Evolutionary conservation across 2,113 vertebrate genomes (phyloP), one percentile per base, ranked within the genome.

Genomic region (Pseudorectes ferrugineus): DNA sequence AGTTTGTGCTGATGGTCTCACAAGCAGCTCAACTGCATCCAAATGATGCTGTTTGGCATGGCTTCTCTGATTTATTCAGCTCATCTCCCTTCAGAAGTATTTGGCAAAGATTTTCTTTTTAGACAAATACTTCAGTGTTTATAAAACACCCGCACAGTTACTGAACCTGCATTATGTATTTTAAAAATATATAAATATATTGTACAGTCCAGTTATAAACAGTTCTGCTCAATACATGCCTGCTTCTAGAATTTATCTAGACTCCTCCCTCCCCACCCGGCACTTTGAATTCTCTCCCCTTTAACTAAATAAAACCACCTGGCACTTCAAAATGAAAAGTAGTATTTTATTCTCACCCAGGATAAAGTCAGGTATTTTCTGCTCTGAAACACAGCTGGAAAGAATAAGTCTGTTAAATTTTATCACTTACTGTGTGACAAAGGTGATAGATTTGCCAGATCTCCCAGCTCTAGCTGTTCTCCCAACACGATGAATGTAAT

Each of bases 401-500:
- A 92, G 26, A 83, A 0, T 16, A 86, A 52, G 8, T 42, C 31
- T 88, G 51, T 21, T 49, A 35, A 20, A 31, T 75, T 71, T 93
- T 43, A 94, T 80, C 29, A 98, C 98, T 98, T 97, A 99, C 99
- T 99, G 99, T 46, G 99, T 99, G 77, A 99, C 99, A 94, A 99
- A 99, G 4, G 99, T 99, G 95, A 99, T 99, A 68, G 99, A 98
- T 91, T 99, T 99, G 70, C 99, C 99, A 28, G 99, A 99, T 15
- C 99, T 98, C 10, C 99, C 99, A 24, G 99, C 99, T 98, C 99
- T 98, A 80, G 99, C 99, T 11, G 99, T 99, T 78, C 99, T 97
- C 13, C 99, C 99, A 21, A 99, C 99, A 95, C 99, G 98, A 92
- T 99, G 99, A 95, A 99, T 99, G 94, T 99, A 99, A 97, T 99